phyloP scores from a whole-genome alignment of 1,140 invertebrate species.

The Apocrypta bakeri region DNA sequence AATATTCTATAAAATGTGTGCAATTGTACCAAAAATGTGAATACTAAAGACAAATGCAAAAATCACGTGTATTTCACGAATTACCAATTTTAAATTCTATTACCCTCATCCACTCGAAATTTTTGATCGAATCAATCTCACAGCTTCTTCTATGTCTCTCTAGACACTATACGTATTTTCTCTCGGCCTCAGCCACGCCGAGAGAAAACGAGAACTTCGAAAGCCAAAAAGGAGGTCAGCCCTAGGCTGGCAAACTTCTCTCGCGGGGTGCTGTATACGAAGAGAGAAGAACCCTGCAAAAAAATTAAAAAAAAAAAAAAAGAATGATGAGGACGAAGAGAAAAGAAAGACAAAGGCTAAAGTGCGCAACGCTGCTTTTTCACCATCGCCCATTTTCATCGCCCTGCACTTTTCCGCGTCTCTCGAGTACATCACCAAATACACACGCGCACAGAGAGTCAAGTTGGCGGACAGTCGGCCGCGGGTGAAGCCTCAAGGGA shows the following conservation, averaged over 20 bases:
- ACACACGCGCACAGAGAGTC: not conserved
- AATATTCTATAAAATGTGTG: too few relatives aligned
- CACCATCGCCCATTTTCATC: not conserved
- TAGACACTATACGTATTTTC: too few relatives aligned
- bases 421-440: not conserved
- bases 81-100: too few relatives aligned
- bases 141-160: too few relatives aligned
- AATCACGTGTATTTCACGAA: too few relatives aligned
- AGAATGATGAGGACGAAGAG: not conserved
- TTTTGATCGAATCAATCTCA: constrained; percentile 26
- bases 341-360: constrained; percentile 5
- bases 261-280: not conserved
- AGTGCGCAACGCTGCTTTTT: constrained; percentile 16
- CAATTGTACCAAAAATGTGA: too few relatives aligned
- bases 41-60: too few relatives aligned
- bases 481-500: not conserved
- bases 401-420: not conserved
- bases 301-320: not conserved
- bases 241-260: constrained; percentile 1
- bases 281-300: not conserved
- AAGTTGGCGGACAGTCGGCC: not conserved
- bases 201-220: constrained; percentile 5
- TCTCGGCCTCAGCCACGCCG: too few relatives aligned
- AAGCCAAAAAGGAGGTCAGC: constrained; percentile 31
- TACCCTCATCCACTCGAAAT: too few relatives aligned